A percentile compares a stretch with the other conserved stretches of the same genome.
phyloP scores from a whole-genome alignment of 2,888 invertebrate genomes.

The Marasmarcha lunaedactyla region DNA sequence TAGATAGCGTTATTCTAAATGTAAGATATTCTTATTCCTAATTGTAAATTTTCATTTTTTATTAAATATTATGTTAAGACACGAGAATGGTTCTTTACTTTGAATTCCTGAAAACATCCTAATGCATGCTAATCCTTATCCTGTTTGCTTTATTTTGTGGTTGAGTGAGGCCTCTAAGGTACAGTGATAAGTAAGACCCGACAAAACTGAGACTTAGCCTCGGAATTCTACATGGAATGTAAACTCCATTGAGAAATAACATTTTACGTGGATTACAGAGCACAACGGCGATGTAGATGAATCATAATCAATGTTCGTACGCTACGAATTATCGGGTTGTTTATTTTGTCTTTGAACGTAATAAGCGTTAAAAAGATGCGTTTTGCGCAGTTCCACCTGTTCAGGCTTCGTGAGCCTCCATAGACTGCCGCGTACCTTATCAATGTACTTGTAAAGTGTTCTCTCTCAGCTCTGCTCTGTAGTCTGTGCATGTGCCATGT shows the following conservation, averaged over 20 bases:
- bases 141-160: not conserved
- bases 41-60: conserved; percentile 1
- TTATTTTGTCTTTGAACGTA: not conserved
- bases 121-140: not conserved
- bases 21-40: not conserved
- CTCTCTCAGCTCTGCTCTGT: conserved; percentile 12
- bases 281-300: conserved; percentile 3
- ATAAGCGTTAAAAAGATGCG: not conserved
- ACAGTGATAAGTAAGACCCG: not conserved
- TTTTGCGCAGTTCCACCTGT: conserved; percentile 5
- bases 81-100: not conserved
- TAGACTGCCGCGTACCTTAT: conserved; percentile 9
- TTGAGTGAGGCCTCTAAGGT: not conserved
- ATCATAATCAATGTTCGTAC: not conserved
- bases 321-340: not conserved
- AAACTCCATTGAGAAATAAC: not conserved
- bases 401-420: not conserved
- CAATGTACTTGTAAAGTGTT: conserved; percentile 1
- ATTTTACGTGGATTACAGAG: conserved; percentile 14
- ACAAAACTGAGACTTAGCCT: not conserved
- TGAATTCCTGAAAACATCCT: not conserved
- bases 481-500: conserved; percentile 20
- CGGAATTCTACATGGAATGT: not conserved
- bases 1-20: not conserved
- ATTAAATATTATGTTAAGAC: not conserved